These are phyloP conservation scores for Ianthella basta DNA, from an alignment of 37 sponge, comb jelly and placozoan genomes.

Conservation along the genomic window DNA sequence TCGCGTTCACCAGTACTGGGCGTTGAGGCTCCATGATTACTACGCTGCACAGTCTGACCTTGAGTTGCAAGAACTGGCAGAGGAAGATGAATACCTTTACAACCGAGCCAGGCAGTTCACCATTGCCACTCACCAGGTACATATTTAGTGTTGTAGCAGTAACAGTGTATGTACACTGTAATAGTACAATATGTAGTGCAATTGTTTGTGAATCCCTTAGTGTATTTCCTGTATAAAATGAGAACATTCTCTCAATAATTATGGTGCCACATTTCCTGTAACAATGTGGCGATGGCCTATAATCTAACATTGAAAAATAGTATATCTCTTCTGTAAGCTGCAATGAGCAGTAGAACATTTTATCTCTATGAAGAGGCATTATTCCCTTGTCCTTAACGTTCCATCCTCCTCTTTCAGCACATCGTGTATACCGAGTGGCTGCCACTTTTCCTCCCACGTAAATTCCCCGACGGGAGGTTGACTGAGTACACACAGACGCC, in stretches of 20 bases:
- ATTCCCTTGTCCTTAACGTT: too few species aligned
- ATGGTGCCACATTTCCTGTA: background rate
- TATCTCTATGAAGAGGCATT: too few species aligned
- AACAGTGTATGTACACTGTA: background rate
- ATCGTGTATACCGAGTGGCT: slow-evolving; percentile 87
- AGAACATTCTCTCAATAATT: background rate
- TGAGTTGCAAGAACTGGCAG: background rate
- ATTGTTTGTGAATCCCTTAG: background rate
- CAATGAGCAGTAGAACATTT: too few species aligned
- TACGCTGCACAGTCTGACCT: background rate
- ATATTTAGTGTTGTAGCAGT: background rate
- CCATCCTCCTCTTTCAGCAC: slow-evolving; percentile 40
- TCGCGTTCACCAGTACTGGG: slow-evolving; percentile 92
- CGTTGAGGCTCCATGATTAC: slow-evolving; percentile 34
- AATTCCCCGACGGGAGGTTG: background rate
- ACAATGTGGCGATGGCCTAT: background rate
- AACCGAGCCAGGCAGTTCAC: slow-evolving; percentile 91
- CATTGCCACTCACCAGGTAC: slow-evolving; percentile 90
- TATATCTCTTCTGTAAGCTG: too few species aligned
- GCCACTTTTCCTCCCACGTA: slow-evolving; percentile 81
- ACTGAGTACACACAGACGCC: slow-evolving; percentile 26
- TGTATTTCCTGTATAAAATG: background rate
- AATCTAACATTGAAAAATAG: too few species aligned
- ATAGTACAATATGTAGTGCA: background rate
- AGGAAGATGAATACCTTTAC: slow-evolving; percentile 88